Base-by-base conservation (phyloP, 2,113 vertebrate genomes). In the Percina caprodes region DNA sequence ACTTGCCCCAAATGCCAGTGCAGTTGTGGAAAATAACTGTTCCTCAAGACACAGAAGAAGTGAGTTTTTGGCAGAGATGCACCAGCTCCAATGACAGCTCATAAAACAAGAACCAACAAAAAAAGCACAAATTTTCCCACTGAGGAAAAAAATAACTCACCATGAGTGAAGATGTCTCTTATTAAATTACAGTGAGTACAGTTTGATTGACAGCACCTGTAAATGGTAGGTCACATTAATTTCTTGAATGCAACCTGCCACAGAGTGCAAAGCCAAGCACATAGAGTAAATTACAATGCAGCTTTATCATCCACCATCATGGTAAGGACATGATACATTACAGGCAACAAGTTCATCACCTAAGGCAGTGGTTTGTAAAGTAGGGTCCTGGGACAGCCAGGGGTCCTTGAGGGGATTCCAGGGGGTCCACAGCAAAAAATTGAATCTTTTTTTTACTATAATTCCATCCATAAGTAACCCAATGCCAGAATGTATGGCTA, bases 31-130 rank as follows among this genome's bases (percentile, higher is more conserved):
- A 48, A 48, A 2, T 55, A 30, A 19, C 18, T 59, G 24, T 52
- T 68, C 23, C 35, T 46, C n/a, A 33, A 16, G 24, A 19, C 10
- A 30, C 69, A 48, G 56, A 19, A 52, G 42, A 62, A 73, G 45
- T 71, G 42, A 39, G 42, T 46, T 67, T 26, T 71, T 75, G 58
- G 49, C 33, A 12, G 59, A 80, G 52, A 23, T 65, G 33, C 12
- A 59, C 4, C n/a, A 33, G 24, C 52, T 77, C 49, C 42, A 45
- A 16, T 54, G 24, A 72, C 33, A 54, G 46, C 74, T 70, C 33
- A 59, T 51, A 59, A 61, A 82, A 69, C 45, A 77, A 62, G 19
- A 63, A 15, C 4, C n/a, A 10, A 24, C 8, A 35, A 61, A 30
- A 16, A 15, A 62, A 69, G 6, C 23, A 46, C 13, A 67, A 35